Percentiles rank a stretch among this genome's conserved stretches.
Conservation (phyloP, 2,797 vertebrate genomes). For the Sus cebifrons region DNA sequence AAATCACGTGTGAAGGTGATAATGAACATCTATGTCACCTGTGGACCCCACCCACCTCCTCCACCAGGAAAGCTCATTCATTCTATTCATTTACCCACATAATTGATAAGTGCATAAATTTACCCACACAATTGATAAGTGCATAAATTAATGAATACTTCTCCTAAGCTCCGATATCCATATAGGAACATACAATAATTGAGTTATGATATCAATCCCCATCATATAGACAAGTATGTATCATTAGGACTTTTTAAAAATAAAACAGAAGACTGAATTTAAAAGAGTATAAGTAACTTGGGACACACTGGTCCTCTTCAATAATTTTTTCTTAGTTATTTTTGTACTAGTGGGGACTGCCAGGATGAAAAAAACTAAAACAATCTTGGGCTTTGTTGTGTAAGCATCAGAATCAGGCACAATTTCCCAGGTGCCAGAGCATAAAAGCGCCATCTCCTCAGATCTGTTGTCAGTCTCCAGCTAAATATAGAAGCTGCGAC, state of each 20-base stretch:
- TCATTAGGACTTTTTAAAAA: neutral
- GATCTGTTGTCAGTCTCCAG: neutral
- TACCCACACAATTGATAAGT: neutral
- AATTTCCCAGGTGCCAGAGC: neutral
- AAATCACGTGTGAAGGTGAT: slow-evolving; percentile 21
- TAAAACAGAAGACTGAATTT: slow-evolving; percentile 36
- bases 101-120: neutral
- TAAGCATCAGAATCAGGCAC: neutral
- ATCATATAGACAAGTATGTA: neutral
- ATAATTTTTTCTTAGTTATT: neutral
- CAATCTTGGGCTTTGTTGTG: neutral
- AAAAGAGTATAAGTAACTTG: neutral
- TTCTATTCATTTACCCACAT: neutral
- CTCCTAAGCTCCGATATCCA: neutral
- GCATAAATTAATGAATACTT: slow-evolving; percentile 10
- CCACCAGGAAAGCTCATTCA: neutral
- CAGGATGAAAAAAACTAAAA: neutral
- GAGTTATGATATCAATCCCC: neutral
- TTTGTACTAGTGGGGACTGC: neutral
- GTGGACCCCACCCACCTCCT: neutral
- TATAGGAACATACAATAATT: neutral
- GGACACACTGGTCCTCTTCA: neutral
- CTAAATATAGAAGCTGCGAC: neutral
- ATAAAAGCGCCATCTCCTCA: neutral
- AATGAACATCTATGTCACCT: neutral